Conservation (phyloP, 2,113 vertebrate genomes). For the Petrocephalus microphthalmus region DNA sequence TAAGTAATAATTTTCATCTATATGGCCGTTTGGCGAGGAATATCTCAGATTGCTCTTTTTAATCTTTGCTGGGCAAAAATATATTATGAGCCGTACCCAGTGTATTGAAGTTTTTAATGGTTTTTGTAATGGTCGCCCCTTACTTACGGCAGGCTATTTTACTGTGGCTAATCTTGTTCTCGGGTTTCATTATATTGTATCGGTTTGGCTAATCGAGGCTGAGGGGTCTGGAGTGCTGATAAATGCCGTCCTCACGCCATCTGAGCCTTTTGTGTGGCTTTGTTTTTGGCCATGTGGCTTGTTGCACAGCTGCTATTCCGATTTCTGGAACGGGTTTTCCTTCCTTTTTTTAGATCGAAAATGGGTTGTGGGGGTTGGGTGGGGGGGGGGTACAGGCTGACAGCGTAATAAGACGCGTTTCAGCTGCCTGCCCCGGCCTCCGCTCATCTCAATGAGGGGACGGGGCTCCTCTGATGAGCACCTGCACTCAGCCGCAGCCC, state of each 20-base stretch:
- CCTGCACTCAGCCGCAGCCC: slow-evolving; percentile 4
- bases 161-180: not conserved
- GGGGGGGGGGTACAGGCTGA: slow-evolving; percentile 5
- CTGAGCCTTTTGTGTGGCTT: not conserved
- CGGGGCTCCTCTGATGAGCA: not conserved
- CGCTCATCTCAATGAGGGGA: not conserved
- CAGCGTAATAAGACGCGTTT: slow-evolving; percentile 16
- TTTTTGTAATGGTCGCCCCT: slow-evolving; percentile 3
- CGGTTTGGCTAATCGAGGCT: not conserved
- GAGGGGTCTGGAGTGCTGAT: not conserved
- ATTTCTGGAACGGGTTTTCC: not conserved
- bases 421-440: not conserved
- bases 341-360: slow-evolving; percentile 12
- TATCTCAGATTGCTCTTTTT: not conserved
- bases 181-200: not conserved
- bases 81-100: not conserved
- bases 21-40: not conserved
- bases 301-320: not conserved
- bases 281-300: not conserved
- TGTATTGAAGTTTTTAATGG: not conserved
- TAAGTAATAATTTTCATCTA: not conserved
- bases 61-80: not conserved
- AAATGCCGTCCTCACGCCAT: not conserved
- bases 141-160: slow-evolving; percentile 1
- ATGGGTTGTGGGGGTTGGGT: not conserved